phyloP scores from a whole-genome alignment of 2,797 vertebrate species.

The Simalia tracyae region DNA sequence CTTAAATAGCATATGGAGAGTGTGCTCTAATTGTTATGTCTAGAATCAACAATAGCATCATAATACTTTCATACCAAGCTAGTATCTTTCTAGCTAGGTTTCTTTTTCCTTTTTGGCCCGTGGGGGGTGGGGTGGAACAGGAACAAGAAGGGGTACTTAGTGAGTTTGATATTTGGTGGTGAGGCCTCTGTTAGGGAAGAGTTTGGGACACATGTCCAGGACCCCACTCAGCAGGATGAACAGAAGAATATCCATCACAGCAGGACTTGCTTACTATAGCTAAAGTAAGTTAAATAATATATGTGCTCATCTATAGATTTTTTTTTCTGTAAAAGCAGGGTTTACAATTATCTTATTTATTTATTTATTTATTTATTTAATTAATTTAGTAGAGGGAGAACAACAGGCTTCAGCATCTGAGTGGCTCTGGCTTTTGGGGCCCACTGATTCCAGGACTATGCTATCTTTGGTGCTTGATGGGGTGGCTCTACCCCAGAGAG shows the following conservation, averaged over 20 bases:
- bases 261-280: background rate
- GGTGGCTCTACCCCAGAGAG: no score
- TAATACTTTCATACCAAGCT: constrained; percentile 48
- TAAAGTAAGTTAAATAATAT: background rate
- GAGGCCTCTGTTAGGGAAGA: background rate
- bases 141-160: background rate
- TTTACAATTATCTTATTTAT: background rate
- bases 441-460: no score
- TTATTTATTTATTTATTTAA: no score
- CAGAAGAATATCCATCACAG: background rate
- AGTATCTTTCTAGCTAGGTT: constrained; percentile 30
- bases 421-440: no score
- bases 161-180: constrained; percentile 13
- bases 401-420: no score
- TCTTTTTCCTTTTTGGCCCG: background rate
- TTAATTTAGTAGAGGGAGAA: no score
- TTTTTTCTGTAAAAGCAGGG: background rate
- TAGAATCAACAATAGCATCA: constrained; percentile 47
- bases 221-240: background rate
- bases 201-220: background rate
- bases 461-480: no score
- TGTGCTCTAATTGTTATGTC: constrained; percentile 46
- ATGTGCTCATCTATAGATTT: background rate
- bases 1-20: constrained; percentile 70
- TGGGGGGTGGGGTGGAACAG: background rate